Evolutionary conservation across 2,113 vertebrate genomes (phyloP), one percentile per base, ranked within the genome.

Genomic region (Enhydra lutris): DNA sequence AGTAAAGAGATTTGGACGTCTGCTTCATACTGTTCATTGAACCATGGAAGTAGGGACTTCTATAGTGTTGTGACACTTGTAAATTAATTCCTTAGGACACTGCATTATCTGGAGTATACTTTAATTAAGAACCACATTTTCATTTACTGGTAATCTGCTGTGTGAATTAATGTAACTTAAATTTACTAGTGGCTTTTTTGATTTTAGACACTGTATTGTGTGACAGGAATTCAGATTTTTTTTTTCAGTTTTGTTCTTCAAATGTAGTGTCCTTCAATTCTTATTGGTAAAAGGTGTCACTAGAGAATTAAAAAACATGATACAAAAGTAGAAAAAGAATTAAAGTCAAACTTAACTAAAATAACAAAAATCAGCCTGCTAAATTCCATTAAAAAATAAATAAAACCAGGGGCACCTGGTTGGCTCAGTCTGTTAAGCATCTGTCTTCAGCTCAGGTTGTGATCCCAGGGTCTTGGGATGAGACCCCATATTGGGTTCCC

Each of bases 41-140:
- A 85, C 36, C 55, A 21, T 4, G 2, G 63, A 84, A 50, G 13
- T 84, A 18, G 23, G n/a, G n/a, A 45, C 50, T 26, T 80, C 4
- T 69, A 0, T 94, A 47, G 55, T 45, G 1, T 17, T 55, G 12
- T 71, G 13, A n/a, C 20, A 50, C 80, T 78, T 67, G 55, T 80
- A 31, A 50, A 59, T 88, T 85, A 76, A 71, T 50, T 94, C 17
- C 12, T 95, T 14, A 81, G n/a, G 52, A 24, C 23, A 61, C 52
- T 95, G 11, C 18, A 52, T 85, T 91, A 65, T 81, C 45, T 93
- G 42, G 3, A 73, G 14, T 20, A 4, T 42, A 82, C 61, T 92
- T 87, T 88, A 83, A 65, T 69, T 78, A 86, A 81, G n/a, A 91
- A 65, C 85, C 47, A 73, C n/a, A 71, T 59, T 91, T 95, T 95